Conservation (phyloP, 2,888 invertebrate species). For the Entomobrya proxima region DNA sequence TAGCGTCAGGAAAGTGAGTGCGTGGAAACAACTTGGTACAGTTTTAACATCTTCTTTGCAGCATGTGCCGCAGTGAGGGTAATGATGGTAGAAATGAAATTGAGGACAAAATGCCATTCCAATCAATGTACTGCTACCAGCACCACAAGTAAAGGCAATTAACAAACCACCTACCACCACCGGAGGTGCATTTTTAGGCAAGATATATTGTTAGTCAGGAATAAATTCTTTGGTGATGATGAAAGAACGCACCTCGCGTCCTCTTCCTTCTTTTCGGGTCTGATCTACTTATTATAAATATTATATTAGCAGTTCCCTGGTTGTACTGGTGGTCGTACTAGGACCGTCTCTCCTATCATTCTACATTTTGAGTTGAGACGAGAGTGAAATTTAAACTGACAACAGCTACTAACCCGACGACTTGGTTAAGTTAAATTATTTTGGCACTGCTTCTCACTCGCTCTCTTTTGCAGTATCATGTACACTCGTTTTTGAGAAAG, state of each 20-base stretch:
- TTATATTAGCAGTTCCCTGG: neutral
- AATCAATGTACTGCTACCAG: too few relatives aligned
- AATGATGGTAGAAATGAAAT: neutral
- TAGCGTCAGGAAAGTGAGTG: too few relatives aligned
- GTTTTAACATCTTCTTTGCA: neutral
- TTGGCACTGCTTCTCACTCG: conserved; percentile 27
- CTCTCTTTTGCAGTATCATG: neutral
- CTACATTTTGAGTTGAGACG: too few relatives aligned
- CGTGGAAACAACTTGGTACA: too few relatives aligned
- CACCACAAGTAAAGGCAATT: neutral
- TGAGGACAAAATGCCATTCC: conserved; percentile 10
- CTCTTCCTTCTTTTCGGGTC: neutral
- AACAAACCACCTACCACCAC: neutral
- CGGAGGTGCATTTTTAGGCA: conserved; percentile 23
- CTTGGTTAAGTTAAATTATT: conserved; percentile 13
- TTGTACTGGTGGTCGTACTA: too few relatives aligned
- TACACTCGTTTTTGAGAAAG: neutral
- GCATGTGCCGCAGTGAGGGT: neutral
- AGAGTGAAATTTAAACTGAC: neutral
- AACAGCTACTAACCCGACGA: neutral
- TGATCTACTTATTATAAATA: conserved; percentile 18
- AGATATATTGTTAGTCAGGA: conserved; percentile 15
- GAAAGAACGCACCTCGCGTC: conserved; percentile 6
- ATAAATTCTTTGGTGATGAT: conserved; percentile 21
- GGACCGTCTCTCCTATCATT: too few relatives aligned